phyloP scores from a whole-genome alignment of 2,797 vertebrate species.

The Pangasius krempfi region DNA sequence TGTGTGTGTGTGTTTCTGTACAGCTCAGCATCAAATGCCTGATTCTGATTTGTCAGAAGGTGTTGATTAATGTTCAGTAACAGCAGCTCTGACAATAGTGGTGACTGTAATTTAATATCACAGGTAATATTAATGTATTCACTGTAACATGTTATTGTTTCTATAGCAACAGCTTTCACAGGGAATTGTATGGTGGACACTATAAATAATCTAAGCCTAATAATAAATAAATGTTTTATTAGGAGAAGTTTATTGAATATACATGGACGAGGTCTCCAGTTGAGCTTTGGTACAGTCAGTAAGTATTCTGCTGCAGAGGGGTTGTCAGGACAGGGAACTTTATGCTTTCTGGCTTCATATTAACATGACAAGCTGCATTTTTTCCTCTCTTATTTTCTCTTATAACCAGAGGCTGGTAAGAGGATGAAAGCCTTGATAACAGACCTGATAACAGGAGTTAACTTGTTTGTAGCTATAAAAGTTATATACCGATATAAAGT shows the following conservation, averaged over 20 bases:
- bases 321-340: background rate
- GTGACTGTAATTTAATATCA: background rate
- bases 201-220: background rate
- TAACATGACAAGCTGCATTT: background rate
- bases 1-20: background rate
- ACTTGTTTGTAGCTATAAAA: background rate
- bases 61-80: background rate
- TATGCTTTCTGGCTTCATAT: background rate
- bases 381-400: background rate
- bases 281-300: background rate
- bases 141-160: background rate
- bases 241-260: background rate
- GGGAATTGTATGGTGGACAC: background rate
- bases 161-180: background rate
- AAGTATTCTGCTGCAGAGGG: background rate
- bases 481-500: background rate
- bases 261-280: background rate
- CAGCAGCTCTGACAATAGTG: background rate
- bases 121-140: background rate
- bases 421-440: background rate
- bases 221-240: constrained; percentile 1
- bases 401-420: background rate
- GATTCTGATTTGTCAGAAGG: background rate
- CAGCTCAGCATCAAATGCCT: no score
- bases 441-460: background rate